A percentile compares a stretch with the other conserved stretches of the same genome.
Evolutionary conservation across 2,888 invertebrate species (phyloP).

Genomic region (Gisinianus flammeolus): DNA sequence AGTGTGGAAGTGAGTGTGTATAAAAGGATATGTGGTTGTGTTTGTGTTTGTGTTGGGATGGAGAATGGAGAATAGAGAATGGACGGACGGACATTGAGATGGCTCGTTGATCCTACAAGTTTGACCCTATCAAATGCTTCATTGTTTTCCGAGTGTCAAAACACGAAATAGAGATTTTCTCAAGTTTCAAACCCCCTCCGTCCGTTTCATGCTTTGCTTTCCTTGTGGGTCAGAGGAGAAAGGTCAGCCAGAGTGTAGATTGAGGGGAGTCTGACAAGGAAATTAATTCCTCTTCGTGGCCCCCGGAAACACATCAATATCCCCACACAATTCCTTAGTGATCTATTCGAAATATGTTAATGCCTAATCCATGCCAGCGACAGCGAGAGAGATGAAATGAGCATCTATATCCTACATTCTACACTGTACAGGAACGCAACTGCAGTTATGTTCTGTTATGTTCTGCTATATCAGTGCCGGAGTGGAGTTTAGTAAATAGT

Average conservation of each 20-base stretch:
- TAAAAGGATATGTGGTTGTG: neutral
- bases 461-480: too few species aligned
- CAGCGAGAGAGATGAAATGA: slow-evolving; percentile 12
- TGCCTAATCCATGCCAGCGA: slow-evolving; percentile 10
- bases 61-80: neutral
- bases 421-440: slow-evolving; percentile 1
- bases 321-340: slow-evolving; percentile 22
- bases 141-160: slow-evolving; percentile 58
- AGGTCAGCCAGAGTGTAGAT: slow-evolving; percentile 46
- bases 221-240: slow-evolving; percentile 45
- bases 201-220: slow-evolving; percentile 32
- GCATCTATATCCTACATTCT: slow-evolving; percentile 4
- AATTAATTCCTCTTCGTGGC: slow-evolving; percentile 52
- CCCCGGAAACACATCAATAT: slow-evolving; percentile 55
- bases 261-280: slow-evolving; percentile 51
- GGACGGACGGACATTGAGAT: slow-evolving; percentile 5
- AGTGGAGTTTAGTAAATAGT: too few species aligned
- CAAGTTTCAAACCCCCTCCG: slow-evolving; percentile 38
- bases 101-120: neutral
- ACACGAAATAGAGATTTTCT: slow-evolving; percentile 56
- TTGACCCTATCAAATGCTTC: slow-evolving; percentile 40
- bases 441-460: too few species aligned
- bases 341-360: slow-evolving; percentile 44
- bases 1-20: neutral
- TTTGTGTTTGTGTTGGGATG: neutral